These are phyloP conservation scores for Sciaenops ocellatus DNA, from an alignment of 2,797 vertebrate species.

Conservation along the genomic window DNA sequence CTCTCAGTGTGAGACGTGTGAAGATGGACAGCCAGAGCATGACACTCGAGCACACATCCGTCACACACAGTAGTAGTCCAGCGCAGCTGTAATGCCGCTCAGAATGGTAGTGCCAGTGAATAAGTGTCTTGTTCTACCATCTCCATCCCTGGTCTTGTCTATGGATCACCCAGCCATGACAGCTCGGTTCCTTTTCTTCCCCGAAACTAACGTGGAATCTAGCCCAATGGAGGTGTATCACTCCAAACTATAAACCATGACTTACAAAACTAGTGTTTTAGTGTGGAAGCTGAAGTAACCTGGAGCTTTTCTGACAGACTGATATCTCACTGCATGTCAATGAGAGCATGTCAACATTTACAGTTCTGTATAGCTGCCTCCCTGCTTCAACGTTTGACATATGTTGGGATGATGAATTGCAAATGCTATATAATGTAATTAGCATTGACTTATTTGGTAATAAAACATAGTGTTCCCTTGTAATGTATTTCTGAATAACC, in stretches of 20 bases:
- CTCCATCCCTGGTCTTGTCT: conserved; percentile 60
- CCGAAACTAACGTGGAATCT: conserved; percentile 31
- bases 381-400: neutral
- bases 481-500: conserved; percentile 16
- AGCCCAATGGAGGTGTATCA: conserved; percentile 2
- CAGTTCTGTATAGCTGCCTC: neutral
- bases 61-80: conserved; percentile 63
- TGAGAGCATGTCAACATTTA: neutral
- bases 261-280: conserved; percentile 18
- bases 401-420: neutral
- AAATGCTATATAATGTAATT: neutral
- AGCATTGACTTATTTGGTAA: conserved; percentile 7
- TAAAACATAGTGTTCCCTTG: conserved; percentile 12
- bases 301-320: neutral
- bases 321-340: neutral
- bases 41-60: conserved; percentile 59
- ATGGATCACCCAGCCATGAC: conserved; percentile 63
- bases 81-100: conserved; percentile 58
- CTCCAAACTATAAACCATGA: conserved; percentile 3
- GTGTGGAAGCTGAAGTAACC: neutral
- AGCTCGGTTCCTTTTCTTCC: conserved; percentile 40
- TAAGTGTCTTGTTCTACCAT: conserved; percentile 63
- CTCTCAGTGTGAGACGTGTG: conserved; percentile 45
- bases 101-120: conserved; percentile 61
- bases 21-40: conserved; percentile 72